A percentile compares a stretch with the other conserved stretches of the same genome.
phyloP scores from a whole-genome alignment of 2,797 vertebrate species.

The Notolabrus celidotus region DNA sequence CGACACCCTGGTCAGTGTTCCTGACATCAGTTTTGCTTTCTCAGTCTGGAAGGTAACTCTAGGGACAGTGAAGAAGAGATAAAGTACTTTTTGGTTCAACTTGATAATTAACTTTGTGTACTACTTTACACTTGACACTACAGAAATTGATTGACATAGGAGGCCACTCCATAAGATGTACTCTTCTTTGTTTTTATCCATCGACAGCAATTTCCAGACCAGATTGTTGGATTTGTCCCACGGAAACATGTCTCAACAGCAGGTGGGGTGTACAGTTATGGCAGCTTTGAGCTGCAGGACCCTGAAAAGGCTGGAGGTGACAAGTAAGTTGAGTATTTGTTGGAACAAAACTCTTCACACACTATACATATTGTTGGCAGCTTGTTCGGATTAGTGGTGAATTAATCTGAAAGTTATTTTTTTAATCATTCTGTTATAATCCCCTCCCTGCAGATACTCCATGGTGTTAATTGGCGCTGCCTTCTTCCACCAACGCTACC shows the following conservation, averaged over 20 bases:
- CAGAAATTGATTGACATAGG: no score
- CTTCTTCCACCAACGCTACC: constrained; percentile 91
- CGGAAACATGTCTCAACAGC: constrained; percentile 91
- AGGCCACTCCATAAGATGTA: no score
- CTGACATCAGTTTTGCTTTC: constrained; percentile 94
- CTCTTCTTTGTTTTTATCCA: constrained; percentile 3
- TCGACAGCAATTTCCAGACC: constrained; percentile 93
- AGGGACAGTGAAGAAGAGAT: neutral
- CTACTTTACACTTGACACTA: no score
- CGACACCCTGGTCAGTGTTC: constrained; percentile 92
- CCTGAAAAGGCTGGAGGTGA: constrained; percentile 88
- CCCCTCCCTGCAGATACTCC: constrained; percentile 85
- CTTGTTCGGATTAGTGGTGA: neutral
- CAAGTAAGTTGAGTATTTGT: constrained; percentile 61
- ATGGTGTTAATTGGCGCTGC: constrained; percentile 95
- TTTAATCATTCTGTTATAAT: neutral
- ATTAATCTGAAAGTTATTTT: neutral
- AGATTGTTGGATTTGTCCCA: constrained; percentile 95
- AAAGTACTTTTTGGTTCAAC: no score
- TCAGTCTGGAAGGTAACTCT: constrained; percentile 95
- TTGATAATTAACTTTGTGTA: no score
- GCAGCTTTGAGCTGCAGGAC: constrained; percentile 93
- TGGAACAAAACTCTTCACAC: neutral
- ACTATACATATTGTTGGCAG: neutral
- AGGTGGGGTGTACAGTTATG: constrained; percentile 91